Base-by-base conservation (phyloP, 92 coral and sea anemone species). In the Palythoa grandiflora region DNA sequence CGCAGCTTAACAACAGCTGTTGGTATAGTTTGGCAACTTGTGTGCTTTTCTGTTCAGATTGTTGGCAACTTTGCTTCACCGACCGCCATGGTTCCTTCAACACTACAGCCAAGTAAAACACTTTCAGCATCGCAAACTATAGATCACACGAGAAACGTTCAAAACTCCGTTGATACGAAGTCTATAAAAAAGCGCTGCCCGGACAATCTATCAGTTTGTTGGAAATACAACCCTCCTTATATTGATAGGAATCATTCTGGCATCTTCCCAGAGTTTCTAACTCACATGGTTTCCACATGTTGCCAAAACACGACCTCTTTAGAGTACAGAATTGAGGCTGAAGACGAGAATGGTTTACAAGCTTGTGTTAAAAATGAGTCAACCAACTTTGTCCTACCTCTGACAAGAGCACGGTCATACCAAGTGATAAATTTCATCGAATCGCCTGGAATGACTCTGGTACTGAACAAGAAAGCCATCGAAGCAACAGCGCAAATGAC, bases 381-480 rank as follows among this genome's bases (percentile, higher is more conserved):
- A 20, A 80, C 85, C 39, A 74, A 80, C 73, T 80, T 80, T 35
- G 85, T 44, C 63, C 38, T 80, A 14, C 85, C 85, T 2, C 16
- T 61, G 51, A 15, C 72, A 3, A 80, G 59, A 38, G 55, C 20
- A 0, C 40, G 20, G 53, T 14, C 37, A 1, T 47, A 38, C 19
- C 72, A 80, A 5, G 11, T 20, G 10, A 63, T 80, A 65, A 63
- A 80, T 5, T 19, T 80, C 15, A 66, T 80, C 1, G 85, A 80
- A 48, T 80, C 85, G 15, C 85, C 85, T 63, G 85, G 85, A 19
- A 63, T 80, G 74, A 80, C 74, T 11, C 59, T 80, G 38, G 85
- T 80, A 2, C 47, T 80, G n/a, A 80, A 80, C 74, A 80, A 65
- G 85, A 80, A 80, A n/a, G 85, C 85, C 16, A 61, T 80, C 50